Evolutionary conservation across 30 jellyfish, hydroid and myxozoan genomes (phyloP), one percentile per base, ranked within the genome.

Genomic region (Aurelia aurita complex sp. Pacific): DNA sequence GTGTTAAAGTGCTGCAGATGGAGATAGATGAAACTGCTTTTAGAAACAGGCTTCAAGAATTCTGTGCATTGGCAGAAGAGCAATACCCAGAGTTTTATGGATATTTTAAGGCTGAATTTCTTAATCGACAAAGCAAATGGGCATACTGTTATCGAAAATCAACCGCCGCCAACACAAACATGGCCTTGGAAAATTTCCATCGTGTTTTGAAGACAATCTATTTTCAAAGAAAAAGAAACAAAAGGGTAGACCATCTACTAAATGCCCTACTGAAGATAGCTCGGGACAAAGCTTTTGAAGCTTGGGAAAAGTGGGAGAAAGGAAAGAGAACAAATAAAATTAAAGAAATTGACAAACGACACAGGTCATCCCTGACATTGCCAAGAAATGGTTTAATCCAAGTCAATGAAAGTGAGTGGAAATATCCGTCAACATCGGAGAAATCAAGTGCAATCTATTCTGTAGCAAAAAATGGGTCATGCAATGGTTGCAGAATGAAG

Each of bases 201-300:
- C 18, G 92, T 14, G 87, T 71, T 1, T 83, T 83, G 67, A 83
- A 83, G 69, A 55, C 87, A 32, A 10, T 42, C 0, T 71, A 83
- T 64, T 72, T 83, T 63, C 62, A 74, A 3, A 53, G 92, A 8
- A 83, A 83, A 61, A 3, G 81, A 59, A 71, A 55, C 92, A 83
- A 61, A 64, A 36, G 82, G 67, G 87, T 74, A 13, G 74, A 74
- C 32, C 81, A 74, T 46, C 77, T 83, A 10, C 73, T 83, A 4
- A 50, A 43, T 52, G 92, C 19, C 29, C 74, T 83, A 2, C 55
- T 83, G 13, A 83, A 71, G 73, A 71, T 59, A 18, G 92, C 92
- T 13, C 46, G 92, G 64, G 92, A 83, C 68, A 82, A 83, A 83
- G 92, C 92, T 1, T 83, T 70, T 64, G 87, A 71, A 43, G 88